Evolutionary conservation across 2,797 vertebrate genomes (phyloP).

Genomic region (Platalea minor): DNA sequence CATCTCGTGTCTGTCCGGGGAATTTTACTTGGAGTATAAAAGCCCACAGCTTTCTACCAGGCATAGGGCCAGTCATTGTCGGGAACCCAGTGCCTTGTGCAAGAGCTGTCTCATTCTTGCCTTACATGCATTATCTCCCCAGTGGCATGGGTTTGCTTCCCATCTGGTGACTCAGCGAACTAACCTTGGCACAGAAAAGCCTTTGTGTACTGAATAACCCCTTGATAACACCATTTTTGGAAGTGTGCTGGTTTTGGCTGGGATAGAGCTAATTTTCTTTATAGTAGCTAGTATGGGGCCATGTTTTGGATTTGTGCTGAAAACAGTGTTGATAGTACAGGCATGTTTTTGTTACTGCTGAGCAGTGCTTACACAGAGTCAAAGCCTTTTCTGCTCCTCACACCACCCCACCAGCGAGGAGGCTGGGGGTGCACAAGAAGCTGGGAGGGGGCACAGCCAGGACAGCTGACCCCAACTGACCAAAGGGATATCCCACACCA

Average conservation of each 20-base stretch:
- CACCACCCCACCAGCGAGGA: too few species aligned
- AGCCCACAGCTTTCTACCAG: neutral
- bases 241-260: neutral
- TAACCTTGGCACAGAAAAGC: neutral
- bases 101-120: neutral
- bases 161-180: neutral
- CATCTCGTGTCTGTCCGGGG: neutral
- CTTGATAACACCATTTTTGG: neutral
- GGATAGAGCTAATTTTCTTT: too few species aligned
- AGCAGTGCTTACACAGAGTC: too few species aligned
- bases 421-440: too few species aligned
- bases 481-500: too few species aligned
- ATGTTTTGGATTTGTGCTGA: too few species aligned
- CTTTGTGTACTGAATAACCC: neutral
- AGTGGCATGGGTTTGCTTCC: neutral
- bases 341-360: too few species aligned
- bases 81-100: neutral
- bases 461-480: too few species aligned
- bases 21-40: neutral
- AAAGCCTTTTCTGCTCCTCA: too few species aligned
- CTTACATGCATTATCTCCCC: neutral
- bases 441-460: too few species aligned
- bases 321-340: too few species aligned
- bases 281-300: too few species aligned
- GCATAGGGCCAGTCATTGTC: fast-evolving